A percentile compares a stretch with the other conserved stretches of the same genome.
phyloP scores from a whole-genome alignment of 1,140 invertebrate genomes.

The Melipona quadrifasciata region DNA sequence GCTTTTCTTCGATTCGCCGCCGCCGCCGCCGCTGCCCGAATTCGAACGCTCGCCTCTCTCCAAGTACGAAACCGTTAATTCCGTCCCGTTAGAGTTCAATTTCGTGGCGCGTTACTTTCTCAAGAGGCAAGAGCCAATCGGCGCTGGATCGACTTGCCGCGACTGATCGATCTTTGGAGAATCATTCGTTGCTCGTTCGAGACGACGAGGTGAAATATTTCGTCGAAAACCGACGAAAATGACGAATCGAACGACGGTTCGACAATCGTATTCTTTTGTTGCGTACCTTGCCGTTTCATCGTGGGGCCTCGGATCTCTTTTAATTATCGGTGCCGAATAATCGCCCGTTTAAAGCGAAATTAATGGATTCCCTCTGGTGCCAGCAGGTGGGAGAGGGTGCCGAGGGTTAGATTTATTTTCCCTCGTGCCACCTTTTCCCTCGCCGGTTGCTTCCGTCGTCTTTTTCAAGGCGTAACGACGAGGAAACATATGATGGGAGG shows the following conservation, averaged over 20 bases:
- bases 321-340: conserved; percentile 46
- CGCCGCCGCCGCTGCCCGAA: too few relatives aligned
- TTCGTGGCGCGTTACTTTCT: neutral
- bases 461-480: conserved; percentile 24
- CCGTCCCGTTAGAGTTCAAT: neutral
- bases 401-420: conserved; percentile 12
- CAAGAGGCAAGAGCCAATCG: neutral
- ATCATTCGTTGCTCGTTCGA: too few relatives aligned
- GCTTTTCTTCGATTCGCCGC: neutral
- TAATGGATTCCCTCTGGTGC: conserved; percentile 25
- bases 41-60: neutral
- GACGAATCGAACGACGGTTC: neutral
- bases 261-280: too few relatives aligned
- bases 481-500: neutral
- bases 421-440: conserved; percentile 29
- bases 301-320: conserved; percentile 16
- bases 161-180: too few relatives aligned
- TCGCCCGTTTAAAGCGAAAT: conserved; percentile 43
- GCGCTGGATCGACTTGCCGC: too few relatives aligned
- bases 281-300: too few relatives aligned
- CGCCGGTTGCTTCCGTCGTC: conserved; percentile 11
- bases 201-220: too few relatives aligned
- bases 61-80: neutral
- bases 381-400: neutral
- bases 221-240: neutral